Conservation (phyloP, 2,113 vertebrate genomes). For the Podarcis muralis region DNA sequence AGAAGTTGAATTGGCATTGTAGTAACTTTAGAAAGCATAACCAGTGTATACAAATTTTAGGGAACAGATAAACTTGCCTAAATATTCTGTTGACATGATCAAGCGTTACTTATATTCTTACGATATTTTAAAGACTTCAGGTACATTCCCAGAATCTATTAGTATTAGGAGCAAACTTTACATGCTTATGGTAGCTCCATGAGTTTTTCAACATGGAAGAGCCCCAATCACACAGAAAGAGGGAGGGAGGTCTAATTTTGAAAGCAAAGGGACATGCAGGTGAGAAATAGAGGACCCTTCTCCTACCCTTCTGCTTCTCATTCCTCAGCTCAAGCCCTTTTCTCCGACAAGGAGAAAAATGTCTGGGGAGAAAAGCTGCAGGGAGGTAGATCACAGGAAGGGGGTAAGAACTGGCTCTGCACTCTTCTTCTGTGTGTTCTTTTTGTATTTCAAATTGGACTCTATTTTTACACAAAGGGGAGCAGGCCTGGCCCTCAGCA, state of each 20-base stretch:
- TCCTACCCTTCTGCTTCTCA: not conserved
- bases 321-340: not conserved
- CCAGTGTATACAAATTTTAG: no score
- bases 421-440: not conserved
- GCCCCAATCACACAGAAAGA: not conserved
- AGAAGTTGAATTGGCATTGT: not conserved
- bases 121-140: no score
- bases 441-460: no score
- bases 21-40: not conserved
- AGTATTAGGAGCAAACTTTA: no score
- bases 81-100: no score
- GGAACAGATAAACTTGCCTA: no score
- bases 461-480: not conserved
- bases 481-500: not conserved
- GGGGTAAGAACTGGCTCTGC: not conserved
- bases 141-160: no score
- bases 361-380: not conserved
- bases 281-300: not conserved
- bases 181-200: no score
- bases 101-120: no score
- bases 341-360: not conserved
- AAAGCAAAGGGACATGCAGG: not conserved
- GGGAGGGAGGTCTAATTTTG: not conserved
- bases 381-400: not conserved
- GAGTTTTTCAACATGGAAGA: not conserved